Conservation (phyloP, 2,888 invertebrate genomes). For the Sphaerophoria taeniata region DNA sequence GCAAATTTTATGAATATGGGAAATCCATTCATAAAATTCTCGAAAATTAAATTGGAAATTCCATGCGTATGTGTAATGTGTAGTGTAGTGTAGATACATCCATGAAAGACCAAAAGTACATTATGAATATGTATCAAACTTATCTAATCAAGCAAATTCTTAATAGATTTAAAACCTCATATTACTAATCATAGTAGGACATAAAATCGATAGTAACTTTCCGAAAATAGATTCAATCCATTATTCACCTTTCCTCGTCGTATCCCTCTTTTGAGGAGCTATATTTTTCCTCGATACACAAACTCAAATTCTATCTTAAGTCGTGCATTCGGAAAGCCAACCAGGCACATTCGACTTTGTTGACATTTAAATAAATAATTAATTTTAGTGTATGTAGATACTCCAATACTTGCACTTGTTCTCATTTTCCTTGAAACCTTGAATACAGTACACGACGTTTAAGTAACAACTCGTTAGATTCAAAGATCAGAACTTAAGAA, state of each 20-base stretch:
- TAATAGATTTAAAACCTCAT: constrained; percentile 4
- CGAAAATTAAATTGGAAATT: too few species aligned
- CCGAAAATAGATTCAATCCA: constrained; percentile 3
- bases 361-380: constrained; percentile 54
- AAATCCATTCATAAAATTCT: too few species aligned
- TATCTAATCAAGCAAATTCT: not conserved
- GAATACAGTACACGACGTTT: not conserved
- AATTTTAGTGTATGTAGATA: not conserved
- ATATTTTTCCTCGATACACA: not conserved
- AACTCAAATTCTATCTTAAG: constrained; percentile 17
- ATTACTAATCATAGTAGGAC: not conserved
- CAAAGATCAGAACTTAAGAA: too few species aligned
- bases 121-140: too few species aligned
- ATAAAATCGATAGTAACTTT: constrained; percentile 32
- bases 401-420: not conserved
- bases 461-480: not conserved
- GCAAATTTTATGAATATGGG: too few species aligned
- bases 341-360: constrained; percentile 33
- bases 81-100: too few species aligned
- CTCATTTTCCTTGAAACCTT: not conserved
- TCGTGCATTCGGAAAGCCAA: constrained; percentile 58
- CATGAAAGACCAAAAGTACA: too few species aligned
- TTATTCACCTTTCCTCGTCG: not conserved
- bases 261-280: not conserved
- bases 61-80: too few species aligned